Evolutionary conservation across 2,797 vertebrate species (phyloP).

Genomic region (Rhabdomys pumilio): DNA sequence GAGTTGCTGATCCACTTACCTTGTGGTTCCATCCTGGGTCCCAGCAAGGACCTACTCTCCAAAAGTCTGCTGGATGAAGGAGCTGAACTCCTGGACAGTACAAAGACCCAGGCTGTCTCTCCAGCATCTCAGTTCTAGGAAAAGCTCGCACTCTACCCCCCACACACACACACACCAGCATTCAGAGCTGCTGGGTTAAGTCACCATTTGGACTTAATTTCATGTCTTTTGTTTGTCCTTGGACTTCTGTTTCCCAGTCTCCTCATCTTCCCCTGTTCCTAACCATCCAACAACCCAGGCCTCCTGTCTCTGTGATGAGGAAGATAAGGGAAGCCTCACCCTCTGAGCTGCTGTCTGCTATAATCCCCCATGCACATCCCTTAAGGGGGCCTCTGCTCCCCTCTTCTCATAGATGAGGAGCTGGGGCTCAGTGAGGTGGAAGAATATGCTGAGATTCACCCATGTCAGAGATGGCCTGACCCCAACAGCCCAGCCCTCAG

Average conservation of each 20-base stretch:
- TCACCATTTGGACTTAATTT: background rate
- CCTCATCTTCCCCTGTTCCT: background rate
- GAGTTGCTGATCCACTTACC: background rate
- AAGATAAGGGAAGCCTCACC: background rate
- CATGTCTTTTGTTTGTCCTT: background rate
- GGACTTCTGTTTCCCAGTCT: background rate
- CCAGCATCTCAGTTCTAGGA: fast-evolving
- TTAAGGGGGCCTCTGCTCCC: background rate
- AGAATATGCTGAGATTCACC: background rate
- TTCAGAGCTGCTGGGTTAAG: background rate
- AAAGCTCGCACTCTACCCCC: background rate
- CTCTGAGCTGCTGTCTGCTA: background rate
- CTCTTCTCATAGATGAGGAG: background rate
- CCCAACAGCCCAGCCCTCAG: no score
- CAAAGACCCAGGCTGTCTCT: background rate
- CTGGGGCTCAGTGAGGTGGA: background rate
- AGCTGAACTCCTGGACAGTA: background rate
- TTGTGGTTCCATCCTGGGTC: background rate
- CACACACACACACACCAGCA: background rate
- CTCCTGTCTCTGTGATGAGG: background rate
- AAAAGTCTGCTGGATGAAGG: background rate
- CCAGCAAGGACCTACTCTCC: background rate
- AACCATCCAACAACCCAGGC: background rate
- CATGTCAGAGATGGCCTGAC: background rate
- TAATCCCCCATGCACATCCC: background rate